These are phyloP conservation scores for Pimephales promelas DNA, from an alignment of 2,113 vertebrate genomes.

Conservation along the genomic window DNA sequence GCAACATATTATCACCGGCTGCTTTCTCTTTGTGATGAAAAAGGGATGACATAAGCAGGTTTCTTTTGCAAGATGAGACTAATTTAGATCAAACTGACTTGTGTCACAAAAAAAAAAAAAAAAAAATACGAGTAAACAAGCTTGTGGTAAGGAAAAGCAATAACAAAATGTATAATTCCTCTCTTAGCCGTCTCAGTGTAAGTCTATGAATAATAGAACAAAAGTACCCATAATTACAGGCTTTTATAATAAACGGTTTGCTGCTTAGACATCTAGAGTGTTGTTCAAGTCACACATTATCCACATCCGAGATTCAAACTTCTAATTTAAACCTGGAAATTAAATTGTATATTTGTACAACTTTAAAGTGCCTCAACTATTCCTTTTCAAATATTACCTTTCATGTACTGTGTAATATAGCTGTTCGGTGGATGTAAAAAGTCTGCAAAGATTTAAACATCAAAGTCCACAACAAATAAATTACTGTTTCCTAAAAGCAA, in stretches of 20 bases:
- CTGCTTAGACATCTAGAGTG: neutral
- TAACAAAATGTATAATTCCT: neutral
- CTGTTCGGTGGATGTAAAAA: too few relatives aligned
- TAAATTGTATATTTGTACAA: too few relatives aligned
- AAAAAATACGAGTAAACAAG: neutral
- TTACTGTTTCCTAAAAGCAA: too few relatives aligned
- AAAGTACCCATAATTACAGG: neutral
- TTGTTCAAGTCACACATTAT: neutral
- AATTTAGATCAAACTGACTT: neutral
- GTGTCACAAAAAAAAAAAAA: neutral
- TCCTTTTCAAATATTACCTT: too few relatives aligned
- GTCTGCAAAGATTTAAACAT: too few relatives aligned
- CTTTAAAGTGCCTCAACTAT: too few relatives aligned
- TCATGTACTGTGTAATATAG: too few relatives aligned
- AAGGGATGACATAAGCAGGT: neutral
- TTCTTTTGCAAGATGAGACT: neutral
- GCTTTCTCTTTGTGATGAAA: neutral
- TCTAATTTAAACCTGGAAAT: neutral
- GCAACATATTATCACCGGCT: neutral
- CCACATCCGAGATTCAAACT: neutral
- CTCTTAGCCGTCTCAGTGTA: neutral
- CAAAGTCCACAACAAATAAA: too few relatives aligned
- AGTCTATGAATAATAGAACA: neutral
- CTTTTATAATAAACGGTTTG: neutral
- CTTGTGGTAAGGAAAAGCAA: neutral